These are phyloP conservation scores for Oreochromis tanganicae DNA, from an alignment of 2,113 vertebrate genomes.

Conservation along the genomic window DNA sequence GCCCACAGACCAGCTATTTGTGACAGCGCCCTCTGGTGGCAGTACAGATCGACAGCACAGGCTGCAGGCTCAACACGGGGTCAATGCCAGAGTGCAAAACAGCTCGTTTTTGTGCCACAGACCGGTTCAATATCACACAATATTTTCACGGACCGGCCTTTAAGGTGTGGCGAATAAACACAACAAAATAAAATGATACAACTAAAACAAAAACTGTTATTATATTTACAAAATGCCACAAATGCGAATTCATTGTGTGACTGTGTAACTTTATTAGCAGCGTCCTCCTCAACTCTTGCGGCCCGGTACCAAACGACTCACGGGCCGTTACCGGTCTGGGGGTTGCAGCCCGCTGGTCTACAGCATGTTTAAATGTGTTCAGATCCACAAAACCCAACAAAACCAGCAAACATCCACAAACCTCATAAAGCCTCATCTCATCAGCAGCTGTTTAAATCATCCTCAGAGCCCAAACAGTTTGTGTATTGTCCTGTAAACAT, in stretches of 20 bases:
- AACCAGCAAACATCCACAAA: background rate
- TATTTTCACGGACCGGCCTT: background rate
- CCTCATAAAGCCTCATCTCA: background rate
- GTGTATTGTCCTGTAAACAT: background rate
- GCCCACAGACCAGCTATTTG: background rate
- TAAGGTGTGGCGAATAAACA: background rate
- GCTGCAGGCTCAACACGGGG: background rate
- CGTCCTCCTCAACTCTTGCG: background rate
- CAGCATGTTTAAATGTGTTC: background rate
- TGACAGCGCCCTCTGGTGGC: background rate
- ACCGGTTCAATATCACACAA: background rate
- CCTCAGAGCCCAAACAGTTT: background rate
- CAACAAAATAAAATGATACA: background rate
- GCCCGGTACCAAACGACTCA: background rate
- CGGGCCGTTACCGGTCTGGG: rapidly evolving
- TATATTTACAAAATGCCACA: too few relatives aligned
- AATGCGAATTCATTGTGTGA: background rate
- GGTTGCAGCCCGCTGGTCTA: background rate
- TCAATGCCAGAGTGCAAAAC: background rate
- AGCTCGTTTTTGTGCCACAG: rapidly evolving
- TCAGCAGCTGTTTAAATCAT: background rate
- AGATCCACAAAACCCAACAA: background rate
- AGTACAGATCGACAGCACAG: background rate
- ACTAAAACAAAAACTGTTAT: background rate
- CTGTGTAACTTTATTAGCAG: background rate